Percentiles rank a stretch among this genome's conserved stretches.
phyloP scores from a whole-genome alignment of 2,113 vertebrate genomes.

The Corythornis madagascariensis region DNA sequence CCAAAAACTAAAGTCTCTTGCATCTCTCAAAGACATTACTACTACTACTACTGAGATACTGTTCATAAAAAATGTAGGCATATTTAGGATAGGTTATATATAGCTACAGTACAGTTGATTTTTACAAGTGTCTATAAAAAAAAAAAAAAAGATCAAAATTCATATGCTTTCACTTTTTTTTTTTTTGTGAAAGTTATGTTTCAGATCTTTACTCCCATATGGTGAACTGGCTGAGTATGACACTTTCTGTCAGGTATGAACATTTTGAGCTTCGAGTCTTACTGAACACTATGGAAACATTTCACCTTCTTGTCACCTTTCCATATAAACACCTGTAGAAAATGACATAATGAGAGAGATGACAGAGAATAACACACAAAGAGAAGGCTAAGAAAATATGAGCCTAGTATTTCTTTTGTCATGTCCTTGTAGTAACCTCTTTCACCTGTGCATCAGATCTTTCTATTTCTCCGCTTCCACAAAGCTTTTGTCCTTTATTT shows the following conservation, averaged over 20 bases:
- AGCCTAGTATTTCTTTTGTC: not conserved
- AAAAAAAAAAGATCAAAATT: too few species aligned
- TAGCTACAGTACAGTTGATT: not conserved
- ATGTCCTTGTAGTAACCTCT: not conserved
- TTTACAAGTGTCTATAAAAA: not conserved
- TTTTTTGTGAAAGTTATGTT: not conserved
- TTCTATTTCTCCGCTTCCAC: not conserved
- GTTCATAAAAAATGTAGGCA: not conserved
- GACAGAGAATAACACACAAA: not conserved
- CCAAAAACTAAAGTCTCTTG: not conserved
- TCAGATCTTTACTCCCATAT: not conserved
- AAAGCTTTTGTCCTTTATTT: not conserved
- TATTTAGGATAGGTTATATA: not conserved
- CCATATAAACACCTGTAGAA: conserved; percentile 2
- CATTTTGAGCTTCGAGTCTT: not conserved
- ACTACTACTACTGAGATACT: not conserved
- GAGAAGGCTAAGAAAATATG: not conserved
- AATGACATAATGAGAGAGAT: not conserved
- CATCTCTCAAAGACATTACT: not conserved
- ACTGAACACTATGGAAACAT: not conserved
- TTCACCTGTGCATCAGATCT: not conserved
- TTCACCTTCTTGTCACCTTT: conserved; percentile 30
- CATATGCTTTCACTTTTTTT: too few species aligned
- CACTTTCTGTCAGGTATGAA: not conserved
- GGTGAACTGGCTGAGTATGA: not conserved